A percentile compares a stretch with the other conserved stretches of the same genome.
These are phyloP conservation scores for Hylyphantes graminicola DNA, from an alignment of 1,140 invertebrate genomes.

Conservation along the genomic window DNA sequence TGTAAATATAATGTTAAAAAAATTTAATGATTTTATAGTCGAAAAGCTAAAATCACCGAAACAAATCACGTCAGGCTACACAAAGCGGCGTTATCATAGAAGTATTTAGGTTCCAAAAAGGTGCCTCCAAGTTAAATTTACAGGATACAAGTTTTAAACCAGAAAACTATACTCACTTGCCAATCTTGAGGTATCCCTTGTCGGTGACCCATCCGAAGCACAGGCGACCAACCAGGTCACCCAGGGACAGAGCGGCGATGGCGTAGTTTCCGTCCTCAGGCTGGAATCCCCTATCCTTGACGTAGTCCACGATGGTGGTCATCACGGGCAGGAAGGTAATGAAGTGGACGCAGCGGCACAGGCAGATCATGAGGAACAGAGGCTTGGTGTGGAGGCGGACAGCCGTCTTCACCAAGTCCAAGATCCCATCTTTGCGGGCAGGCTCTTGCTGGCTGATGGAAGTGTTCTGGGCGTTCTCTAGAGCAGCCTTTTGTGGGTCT, in stretches of 20 bases:
- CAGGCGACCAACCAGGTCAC: slow-evolving; percentile 20
- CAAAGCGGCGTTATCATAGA: neutral
- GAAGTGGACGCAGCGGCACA: slow-evolving; percentile 32
- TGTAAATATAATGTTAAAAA: too few relatives aligned
- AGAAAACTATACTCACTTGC: neutral
- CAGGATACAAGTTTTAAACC: too few relatives aligned
- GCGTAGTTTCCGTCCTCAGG: slow-evolving; percentile 32
- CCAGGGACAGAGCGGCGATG: slow-evolving; percentile 37
- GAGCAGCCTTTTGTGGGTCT: too few relatives aligned
- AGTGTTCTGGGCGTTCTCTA: neutral
- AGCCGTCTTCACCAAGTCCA: slow-evolving; percentile 6
- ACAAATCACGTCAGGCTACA: neutral
- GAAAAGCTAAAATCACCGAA: too few relatives aligned
- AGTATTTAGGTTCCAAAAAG: too few relatives aligned
- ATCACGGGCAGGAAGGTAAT: slow-evolving; percentile 32
- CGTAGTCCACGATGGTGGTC: slow-evolving; percentile 17
- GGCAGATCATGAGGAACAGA: slow-evolving; percentile 24
- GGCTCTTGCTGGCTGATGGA: too few relatives aligned
- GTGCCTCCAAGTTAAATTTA: too few relatives aligned
- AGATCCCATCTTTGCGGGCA: neutral
- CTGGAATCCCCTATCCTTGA: slow-evolving; percentile 23
- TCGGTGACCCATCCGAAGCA: slow-evolving; percentile 43
- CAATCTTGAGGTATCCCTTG: neutral
- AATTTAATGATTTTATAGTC: too few relatives aligned
- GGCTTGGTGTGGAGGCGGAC: slow-evolving; percentile 22